These are phyloP conservation scores for Camponotus floridanus DNA, from an alignment of 1,140 invertebrate genomes.

Conservation along the genomic window DNA sequence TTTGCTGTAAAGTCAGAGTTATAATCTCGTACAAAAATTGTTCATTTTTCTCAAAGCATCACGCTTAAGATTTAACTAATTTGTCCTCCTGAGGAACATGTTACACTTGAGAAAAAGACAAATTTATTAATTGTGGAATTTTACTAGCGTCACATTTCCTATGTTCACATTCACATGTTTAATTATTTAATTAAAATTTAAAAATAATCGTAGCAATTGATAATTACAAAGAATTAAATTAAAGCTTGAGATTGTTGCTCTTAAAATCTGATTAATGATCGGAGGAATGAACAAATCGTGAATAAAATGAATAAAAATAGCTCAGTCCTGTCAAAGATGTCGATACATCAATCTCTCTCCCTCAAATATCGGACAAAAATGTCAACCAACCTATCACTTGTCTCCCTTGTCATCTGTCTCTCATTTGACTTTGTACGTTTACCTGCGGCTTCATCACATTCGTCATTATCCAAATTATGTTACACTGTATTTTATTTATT, in stretches of 20 bases:
- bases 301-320: not conserved
- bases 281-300: not conserved
- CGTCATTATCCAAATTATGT: not conserved
- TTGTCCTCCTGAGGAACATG: not conserved
- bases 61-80: not conserved
- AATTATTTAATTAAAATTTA: not conserved
- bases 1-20: conserved; percentile 5
- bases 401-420: conserved; percentile 13
- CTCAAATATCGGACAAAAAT: conserved; percentile 26
- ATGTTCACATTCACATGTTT: too few species aligned
- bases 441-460: not conserved
- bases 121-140: not conserved
- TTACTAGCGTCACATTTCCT: not conserved
- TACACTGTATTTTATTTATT: not conserved
- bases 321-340: conserved; percentile 19
- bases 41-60: not conserved
- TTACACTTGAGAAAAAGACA: not conserved
- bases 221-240: not conserved
- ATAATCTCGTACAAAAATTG: conserved; percentile 20
- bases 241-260: not conserved
- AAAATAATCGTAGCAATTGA: not conserved
- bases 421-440: conserved; percentile 15
- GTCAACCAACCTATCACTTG: conserved; percentile 21
- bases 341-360: conserved; percentile 19
- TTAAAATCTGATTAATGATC: conserved; percentile 27